Percentiles rank a stretch among this genome's conserved stretches.
These are phyloP conservation scores for Puffinus mauretanicus DNA, from an alignment of 2,113 vertebrate species.

Conservation along the genomic window DNA sequence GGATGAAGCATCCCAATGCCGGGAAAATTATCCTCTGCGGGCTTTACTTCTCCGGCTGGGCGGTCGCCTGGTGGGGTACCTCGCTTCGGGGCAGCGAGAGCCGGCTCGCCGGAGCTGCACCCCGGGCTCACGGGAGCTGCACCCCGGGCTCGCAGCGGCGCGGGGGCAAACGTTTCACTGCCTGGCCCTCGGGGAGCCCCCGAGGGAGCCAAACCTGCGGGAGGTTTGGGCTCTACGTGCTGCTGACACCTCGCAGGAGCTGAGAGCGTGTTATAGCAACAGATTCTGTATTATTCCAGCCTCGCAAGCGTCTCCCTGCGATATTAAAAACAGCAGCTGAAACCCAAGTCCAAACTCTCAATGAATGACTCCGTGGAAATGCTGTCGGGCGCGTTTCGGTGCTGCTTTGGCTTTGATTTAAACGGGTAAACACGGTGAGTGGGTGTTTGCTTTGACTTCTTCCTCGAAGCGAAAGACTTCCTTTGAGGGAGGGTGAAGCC, in stretches of 20 bases:
- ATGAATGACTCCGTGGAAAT: slow-evolving; percentile 32
- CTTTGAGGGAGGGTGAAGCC: not conserved
- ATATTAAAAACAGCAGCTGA: not conserved
- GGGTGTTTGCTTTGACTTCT: slow-evolving; percentile 49
- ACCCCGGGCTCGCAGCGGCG: not conserved
- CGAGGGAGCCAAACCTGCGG: not conserved
- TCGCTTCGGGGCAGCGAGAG: not conserved
- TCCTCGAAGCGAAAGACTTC: not conserved
- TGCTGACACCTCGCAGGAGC: slow-evolving; percentile 26
- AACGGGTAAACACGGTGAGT: not conserved
- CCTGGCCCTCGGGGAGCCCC: not conserved
- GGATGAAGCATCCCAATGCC: not conserved
- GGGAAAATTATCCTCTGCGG: not conserved
- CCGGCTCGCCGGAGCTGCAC: not conserved
- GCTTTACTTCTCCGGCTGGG: rapidly evolving
- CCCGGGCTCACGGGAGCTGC: not conserved
- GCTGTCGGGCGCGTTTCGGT: not conserved
- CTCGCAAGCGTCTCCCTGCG: not conserved
- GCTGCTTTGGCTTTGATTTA: slow-evolving; percentile 30
- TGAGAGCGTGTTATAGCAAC: not conserved
- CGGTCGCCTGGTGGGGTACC: not conserved
- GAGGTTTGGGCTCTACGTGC: slow-evolving; percentile 26
- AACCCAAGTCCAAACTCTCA: not conserved
- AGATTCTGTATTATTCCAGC: slow-evolving; percentile 5
- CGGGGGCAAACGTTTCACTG: not conserved